Conservation (phyloP, 1,140 invertebrate species). For the Phortica variegata region DNA sequence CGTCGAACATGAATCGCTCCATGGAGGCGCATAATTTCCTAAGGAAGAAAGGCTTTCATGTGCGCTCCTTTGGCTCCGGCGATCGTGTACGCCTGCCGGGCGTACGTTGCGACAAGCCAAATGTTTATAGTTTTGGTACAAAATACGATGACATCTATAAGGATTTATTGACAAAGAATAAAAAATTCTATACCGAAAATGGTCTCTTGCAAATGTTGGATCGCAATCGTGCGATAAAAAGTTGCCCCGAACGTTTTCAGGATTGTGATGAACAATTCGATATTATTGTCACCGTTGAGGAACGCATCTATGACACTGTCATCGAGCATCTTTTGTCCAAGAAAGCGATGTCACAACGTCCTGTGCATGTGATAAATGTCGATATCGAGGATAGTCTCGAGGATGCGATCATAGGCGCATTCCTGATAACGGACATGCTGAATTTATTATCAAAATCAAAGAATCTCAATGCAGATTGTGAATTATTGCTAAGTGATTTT, state of each 20-base stretch:
- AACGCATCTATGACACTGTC: constrained; percentile 95
- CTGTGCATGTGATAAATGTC: constrained; percentile 96
- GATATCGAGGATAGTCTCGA: constrained; percentile 99
- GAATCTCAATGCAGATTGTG: constrained; percentile 90
- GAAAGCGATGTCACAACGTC: constrained; percentile 70
- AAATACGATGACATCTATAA: constrained; percentile 95
- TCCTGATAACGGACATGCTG: constrained; percentile 91
- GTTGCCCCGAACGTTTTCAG: constrained; percentile 91
- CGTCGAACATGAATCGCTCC: constrained; percentile 97
- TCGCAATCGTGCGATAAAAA: constrained; percentile 91
- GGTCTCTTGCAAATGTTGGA: constrained; percentile 96
- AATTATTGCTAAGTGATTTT: constrained; percentile 94
- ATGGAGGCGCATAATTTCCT: constrained; percentile 98
- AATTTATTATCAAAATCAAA: constrained; percentile 79
- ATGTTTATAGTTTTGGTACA: constrained; percentile 94
- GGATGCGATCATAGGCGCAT: constrained; percentile 95
- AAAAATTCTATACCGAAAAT: constrained; percentile 89
- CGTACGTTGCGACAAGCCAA: constrained; percentile 83
- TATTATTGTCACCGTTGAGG: constrained; percentile 93
- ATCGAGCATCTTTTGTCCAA: constrained; percentile 70
- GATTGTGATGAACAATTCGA: constrained; percentile 85
- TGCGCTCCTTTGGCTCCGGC: constrained; percentile 92
- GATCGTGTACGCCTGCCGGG: constrained; percentile 96
- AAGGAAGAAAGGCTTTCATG: constrained; percentile 92
- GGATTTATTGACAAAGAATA: constrained; percentile 83